These are phyloP conservation scores for Indri indri DNA, from an alignment of 2,113 vertebrate species.

Conservation along the genomic window DNA sequence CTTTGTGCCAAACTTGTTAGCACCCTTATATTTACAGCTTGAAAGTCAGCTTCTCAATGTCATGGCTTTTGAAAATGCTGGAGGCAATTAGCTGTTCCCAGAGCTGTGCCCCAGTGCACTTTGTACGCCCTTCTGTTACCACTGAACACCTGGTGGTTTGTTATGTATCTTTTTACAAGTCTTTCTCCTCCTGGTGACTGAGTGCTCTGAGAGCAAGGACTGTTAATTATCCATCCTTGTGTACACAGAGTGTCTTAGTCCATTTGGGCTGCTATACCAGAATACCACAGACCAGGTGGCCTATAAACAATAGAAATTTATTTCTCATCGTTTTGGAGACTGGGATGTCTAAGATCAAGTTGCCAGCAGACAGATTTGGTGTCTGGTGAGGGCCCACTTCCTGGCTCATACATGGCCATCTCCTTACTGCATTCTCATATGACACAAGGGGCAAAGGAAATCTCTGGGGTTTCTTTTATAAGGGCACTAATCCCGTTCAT, in stretches of 20 bases:
- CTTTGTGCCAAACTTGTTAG: neutral
- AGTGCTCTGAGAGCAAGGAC: neutral
- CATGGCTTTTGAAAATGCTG: neutral
- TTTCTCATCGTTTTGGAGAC: neutral
- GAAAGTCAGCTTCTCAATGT: neutral
- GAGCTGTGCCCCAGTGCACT: neutral
- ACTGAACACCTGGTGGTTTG: neutral
- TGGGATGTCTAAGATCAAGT: neutral
- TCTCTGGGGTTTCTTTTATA: neutral
- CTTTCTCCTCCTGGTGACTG: neutral
- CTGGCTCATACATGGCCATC: fast-evolving
- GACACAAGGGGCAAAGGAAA: too few relatives aligned
- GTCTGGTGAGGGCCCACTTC: neutral
- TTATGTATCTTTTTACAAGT: neutral
- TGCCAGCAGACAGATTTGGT: neutral
- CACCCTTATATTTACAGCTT: neutral
- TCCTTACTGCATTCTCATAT: neutral
- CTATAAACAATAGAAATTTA: neutral
- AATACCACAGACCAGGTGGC: neutral
- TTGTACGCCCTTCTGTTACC: neutral
- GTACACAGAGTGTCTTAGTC: neutral
- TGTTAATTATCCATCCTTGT: neutral
- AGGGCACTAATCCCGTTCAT: neutral
- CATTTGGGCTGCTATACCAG: neutral
- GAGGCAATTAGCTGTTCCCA: neutral